Percentiles rank a stretch among this genome's conserved stretches.
Conservation (phyloP, 2,888 invertebrate species). For the Sarcophaga subvicina region DNA sequence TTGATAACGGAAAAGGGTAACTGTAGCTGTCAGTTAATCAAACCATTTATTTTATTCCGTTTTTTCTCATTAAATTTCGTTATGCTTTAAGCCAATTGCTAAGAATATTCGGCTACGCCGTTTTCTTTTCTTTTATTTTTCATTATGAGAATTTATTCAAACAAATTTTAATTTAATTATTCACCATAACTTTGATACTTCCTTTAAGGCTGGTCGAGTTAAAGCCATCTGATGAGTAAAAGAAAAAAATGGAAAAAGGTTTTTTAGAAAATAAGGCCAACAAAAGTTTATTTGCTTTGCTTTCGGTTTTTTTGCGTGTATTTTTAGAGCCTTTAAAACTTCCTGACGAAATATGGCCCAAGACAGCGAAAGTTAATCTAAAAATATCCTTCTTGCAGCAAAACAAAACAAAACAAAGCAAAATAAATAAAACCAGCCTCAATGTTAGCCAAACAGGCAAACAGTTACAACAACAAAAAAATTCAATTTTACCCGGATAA, state of each 20-base stretch:
- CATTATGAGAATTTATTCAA: conserved; percentile 32
- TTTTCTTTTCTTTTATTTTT: background rate
- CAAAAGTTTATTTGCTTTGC: conserved; percentile 27
- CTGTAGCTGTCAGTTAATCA: conserved; percentile 5
- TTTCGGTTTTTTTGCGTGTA: background rate
- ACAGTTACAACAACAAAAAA: conserved; percentile 25
- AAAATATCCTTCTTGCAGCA: conserved; percentile 44
- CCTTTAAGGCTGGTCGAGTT: background rate
- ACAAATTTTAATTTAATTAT: conserved; percentile 54
- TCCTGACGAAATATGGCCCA: background rate
- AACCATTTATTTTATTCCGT: conserved; percentile 24
- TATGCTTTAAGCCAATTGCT: conserved; percentile 11
- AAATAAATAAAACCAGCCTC: background rate
- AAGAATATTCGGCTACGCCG: background rate
- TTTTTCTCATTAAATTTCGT: background rate
- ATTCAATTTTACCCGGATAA: conserved; percentile 59
- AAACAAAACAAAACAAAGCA: background rate
- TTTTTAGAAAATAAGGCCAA: background rate
- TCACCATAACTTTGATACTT: conserved; percentile 36
- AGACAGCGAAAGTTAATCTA: conserved; percentile 50
- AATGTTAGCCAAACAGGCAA: background rate
- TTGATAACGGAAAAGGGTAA: background rate
- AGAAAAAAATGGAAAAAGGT: background rate
- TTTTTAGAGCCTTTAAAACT: background rate
- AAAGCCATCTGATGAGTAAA: background rate